Conservation (phyloP, 2,797 vertebrate genomes). For the Ispidina lecontei region DNA sequence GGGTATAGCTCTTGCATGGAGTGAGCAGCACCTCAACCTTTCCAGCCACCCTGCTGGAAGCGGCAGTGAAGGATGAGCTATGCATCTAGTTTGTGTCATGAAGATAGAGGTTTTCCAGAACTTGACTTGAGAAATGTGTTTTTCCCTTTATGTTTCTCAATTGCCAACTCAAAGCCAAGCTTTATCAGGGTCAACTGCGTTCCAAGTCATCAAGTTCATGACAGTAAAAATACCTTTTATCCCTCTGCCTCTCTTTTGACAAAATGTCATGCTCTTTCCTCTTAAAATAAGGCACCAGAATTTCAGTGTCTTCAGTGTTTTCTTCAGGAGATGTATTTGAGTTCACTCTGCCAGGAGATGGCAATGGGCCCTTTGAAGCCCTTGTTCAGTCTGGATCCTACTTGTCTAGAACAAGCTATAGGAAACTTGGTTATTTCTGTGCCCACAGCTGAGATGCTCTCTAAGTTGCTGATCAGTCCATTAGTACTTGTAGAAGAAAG, state of each 20-base stretch:
- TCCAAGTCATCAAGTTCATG: not conserved
- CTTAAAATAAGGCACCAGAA: not conserved
- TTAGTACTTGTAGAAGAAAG: not conserved
- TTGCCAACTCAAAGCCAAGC: not conserved
- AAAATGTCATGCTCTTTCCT: not conserved
- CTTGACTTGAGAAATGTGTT: not conserved
- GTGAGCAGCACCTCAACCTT: not conserved
- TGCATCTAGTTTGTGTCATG: not conserved
- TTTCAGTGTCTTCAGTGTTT: not conserved
- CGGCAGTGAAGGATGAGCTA: not conserved
- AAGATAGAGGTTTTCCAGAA: not conserved
- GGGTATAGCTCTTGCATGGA: not conserved
- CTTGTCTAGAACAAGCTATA: not conserved
- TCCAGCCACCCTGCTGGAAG: not conserved
- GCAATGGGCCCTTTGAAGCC: not conserved
- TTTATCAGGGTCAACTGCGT: accelerated
- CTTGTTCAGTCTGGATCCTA: not conserved
- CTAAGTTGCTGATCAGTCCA: not conserved
- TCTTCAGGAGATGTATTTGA: not conserved
- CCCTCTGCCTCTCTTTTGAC: not conserved
- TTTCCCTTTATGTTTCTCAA: not conserved
- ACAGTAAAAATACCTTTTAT: not conserved
- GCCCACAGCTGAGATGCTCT: not conserved
- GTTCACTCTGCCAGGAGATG: not conserved
- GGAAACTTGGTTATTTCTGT: not conserved